These are phyloP conservation scores for Nycticebus coucang DNA, from an alignment of 2,113 vertebrate species.

Conservation along the genomic window DNA sequence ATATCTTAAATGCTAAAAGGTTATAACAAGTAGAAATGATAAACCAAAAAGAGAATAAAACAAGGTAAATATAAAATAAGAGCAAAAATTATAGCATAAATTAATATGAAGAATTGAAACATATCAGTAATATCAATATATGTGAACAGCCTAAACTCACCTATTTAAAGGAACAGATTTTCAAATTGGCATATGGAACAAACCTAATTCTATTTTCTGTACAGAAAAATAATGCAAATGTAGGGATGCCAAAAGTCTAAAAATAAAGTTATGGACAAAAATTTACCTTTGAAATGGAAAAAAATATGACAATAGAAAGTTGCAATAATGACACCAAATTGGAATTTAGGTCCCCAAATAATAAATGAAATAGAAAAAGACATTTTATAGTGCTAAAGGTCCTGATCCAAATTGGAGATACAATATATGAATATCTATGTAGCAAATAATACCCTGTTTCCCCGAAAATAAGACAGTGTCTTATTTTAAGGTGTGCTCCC, in stretches of 20 bases:
- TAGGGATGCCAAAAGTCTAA: not conserved
- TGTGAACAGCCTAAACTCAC: not conserved
- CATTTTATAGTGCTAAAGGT: not conserved
- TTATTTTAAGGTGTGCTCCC: too few relatives aligned
- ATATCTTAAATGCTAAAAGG: not conserved
- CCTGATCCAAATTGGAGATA: not conserved
- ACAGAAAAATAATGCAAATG: not conserved
- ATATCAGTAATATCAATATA: not conserved
- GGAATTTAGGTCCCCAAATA: not conserved
- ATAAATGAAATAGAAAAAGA: conserved; percentile 12
- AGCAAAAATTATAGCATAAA: not conserved
- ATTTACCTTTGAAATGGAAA: not conserved
- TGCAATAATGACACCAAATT: not conserved
- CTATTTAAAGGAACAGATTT: not conserved
- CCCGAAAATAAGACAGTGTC: too few relatives aligned
- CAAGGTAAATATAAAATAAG: not conserved
- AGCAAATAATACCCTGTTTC: too few relatives aligned
- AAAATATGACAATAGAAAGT: conserved; percentile 1
- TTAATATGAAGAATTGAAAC: not conserved
- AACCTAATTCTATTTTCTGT: not conserved
- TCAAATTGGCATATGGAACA: not conserved
- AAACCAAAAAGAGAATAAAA: not conserved
- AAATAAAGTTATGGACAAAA: conserved; percentile 21
- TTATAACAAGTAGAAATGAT: not conserved
- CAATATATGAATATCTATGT: not conserved